Evolutionary conservation across 2,113 vertebrate species (phyloP).

Genomic region (Notechis scutatus): DNA sequence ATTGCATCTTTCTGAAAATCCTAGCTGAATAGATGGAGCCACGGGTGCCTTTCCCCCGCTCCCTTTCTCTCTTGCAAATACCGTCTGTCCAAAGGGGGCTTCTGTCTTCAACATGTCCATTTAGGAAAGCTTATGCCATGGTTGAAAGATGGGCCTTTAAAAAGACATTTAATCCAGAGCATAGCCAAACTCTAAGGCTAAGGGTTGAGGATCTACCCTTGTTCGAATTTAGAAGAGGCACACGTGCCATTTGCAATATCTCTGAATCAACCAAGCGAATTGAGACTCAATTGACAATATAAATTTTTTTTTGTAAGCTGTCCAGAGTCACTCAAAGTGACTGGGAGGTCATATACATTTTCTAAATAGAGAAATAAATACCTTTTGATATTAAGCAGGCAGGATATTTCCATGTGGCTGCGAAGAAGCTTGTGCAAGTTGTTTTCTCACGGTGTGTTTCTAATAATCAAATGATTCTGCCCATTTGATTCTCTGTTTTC

Average conservation of each 20-base stretch:
- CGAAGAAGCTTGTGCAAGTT: not conserved
- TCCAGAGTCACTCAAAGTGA: not conserved
- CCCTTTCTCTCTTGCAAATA: constrained; percentile 43
- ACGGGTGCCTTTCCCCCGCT: not conserved
- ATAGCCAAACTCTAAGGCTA: rapidly evolving
- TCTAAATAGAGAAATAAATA: not conserved
- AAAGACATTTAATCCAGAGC: not conserved
- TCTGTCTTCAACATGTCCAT: not conserved
- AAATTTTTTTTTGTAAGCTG: not conserved
- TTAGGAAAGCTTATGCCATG: not conserved
- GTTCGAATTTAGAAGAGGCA: not conserved
- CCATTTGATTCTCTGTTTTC: not conserved
- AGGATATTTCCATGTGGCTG: not conserved
- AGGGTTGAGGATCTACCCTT: not conserved
- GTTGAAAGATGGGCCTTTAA: not conserved
- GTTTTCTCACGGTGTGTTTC: not conserved
- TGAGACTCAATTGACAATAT: not conserved
- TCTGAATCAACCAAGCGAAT: not conserved
- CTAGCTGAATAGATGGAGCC: constrained; percentile 49
- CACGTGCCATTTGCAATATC: not conserved
- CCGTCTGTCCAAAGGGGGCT: constrained; percentile 40
- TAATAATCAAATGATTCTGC: not conserved
- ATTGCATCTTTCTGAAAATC: constrained; percentile 64
- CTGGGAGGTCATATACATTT: not conserved
- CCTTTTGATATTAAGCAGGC: not conserved